Base-by-base conservation (phyloP, 1,140 invertebrate species). In the Leptopilina clavipes region DNA sequence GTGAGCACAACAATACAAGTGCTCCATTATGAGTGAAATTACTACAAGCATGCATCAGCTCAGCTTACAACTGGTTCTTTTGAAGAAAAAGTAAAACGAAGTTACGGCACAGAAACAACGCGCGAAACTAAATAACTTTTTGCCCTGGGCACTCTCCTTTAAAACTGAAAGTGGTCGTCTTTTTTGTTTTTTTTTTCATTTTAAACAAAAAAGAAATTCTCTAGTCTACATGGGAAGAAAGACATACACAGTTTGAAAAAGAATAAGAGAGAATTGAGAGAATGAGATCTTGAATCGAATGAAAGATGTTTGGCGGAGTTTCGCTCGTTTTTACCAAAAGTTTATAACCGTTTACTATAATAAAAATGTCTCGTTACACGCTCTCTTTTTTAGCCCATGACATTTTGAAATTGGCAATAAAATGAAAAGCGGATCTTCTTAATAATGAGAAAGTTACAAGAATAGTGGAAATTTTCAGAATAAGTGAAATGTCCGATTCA, bases 61-160 rank as follows among this genome's bases (percentile, higher is more conserved):
- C 73, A 75, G 31, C 73, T 78, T 81, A 78, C 76, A 78, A 81
- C 79, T 81, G 79, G 79, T 81, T 81, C 77, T 71, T 70, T 59
- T 52, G 18, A 52, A 45, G 8, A 54, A 76, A 73, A 70, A 65
- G 19, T 19, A 43, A 65, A 75, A 40, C 73, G 11, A 74, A 59
- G 59, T 48, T 37, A n/a, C 40, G 12, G 37, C 44, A 40, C 72
- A 18, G 31, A n/a, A 25, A 73, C 59, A 65, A 31, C 59, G 22
- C 59, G 25, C 59, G 59, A 65, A 65, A 31, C 59, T 25, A 65
- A 65, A 65, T 65, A 65, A 65, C 59, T n/a, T 65, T 37, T 65
- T n/a, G 59, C 59, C 59, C 59, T n/a, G 59, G 25, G 59, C 22
- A 31, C 11, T 65, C 22, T 65, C 11, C 25, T 65, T 54, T 65